These are phyloP conservation scores for Escarpia spicata DNA, from an alignment of 2,888 invertebrate species.

Conservation along the genomic window DNA sequence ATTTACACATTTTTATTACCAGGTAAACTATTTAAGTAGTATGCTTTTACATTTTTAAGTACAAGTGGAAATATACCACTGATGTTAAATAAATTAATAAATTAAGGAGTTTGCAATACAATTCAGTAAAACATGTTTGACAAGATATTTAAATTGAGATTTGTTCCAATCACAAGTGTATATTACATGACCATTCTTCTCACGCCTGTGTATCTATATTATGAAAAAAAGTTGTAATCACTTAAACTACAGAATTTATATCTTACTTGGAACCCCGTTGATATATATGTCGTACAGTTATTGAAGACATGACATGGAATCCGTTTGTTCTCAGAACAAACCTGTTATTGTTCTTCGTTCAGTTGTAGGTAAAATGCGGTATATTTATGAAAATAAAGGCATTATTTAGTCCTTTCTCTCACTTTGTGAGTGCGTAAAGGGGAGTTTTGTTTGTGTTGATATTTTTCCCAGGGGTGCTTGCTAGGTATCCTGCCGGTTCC, in stretches of 20 bases:
- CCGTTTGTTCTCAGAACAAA: background rate
- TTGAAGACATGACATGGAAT: background rate
- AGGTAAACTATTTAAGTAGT: too few relatives aligned
- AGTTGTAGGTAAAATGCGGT: background rate
- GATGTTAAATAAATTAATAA: too few relatives aligned
- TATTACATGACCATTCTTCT: too few relatives aligned
- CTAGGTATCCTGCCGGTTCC: background rate
- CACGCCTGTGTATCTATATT: background rate
- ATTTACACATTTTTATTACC: too few relatives aligned
- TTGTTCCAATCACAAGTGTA: too few relatives aligned
- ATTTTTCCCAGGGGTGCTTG: background rate
- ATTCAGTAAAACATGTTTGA: too few relatives aligned
- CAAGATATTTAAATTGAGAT: too few relatives aligned
- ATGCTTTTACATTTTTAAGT: too few relatives aligned
- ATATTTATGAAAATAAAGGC: background rate
- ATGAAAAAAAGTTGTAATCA: background rate
- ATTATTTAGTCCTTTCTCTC: background rate
- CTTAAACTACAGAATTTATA: background rate
- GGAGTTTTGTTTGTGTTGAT: background rate
- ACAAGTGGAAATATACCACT: too few relatives aligned
- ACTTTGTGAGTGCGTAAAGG: background rate
- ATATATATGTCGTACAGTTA: background rate
- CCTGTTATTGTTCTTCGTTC: background rate
- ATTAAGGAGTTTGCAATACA: too few relatives aligned
- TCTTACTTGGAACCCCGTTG: background rate